phyloP scores from a whole-genome alignment of 2,113 vertebrate species.

The Chloropsis cyanopogon region DNA sequence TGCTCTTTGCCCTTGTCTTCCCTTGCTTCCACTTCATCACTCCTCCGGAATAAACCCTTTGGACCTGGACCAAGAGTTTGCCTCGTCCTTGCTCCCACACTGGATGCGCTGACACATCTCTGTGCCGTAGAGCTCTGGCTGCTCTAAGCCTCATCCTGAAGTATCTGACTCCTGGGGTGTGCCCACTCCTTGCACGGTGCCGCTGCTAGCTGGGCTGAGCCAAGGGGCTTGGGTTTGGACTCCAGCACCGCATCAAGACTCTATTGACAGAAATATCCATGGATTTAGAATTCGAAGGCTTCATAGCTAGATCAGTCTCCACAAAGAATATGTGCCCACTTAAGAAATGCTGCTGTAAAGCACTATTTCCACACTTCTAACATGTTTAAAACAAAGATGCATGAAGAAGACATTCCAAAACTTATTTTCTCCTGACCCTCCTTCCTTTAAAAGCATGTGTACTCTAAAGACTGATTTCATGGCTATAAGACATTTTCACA shows the following conservation, averaged over 20 bases:
- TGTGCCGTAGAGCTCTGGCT: no score
- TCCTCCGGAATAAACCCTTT: no score
- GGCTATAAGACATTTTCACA: neutral
- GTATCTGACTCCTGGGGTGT: no score
- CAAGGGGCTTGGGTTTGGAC: no score
- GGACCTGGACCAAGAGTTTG: no score
- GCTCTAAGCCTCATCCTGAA: no score
- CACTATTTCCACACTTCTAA: neutral
- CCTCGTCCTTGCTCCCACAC: no score
- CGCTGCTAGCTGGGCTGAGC: no score
- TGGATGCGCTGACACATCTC: no score
- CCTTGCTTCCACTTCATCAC: no score
- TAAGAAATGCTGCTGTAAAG: neutral
- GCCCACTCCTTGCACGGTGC: no score
- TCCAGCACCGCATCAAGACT: neutral
- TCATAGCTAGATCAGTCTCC: neutral
- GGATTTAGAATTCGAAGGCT: neutral
- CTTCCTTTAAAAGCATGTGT: neutral
- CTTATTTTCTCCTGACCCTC: neutral
- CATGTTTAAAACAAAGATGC: neutral
- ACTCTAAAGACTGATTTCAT: neutral
- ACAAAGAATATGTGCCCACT: neutral
- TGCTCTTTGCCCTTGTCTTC: no score
- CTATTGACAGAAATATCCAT: neutral
- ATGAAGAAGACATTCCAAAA: neutral